Conservation (phyloP, 2,113 vertebrate genomes). For the Eudyptes chrysolophus region DNA sequence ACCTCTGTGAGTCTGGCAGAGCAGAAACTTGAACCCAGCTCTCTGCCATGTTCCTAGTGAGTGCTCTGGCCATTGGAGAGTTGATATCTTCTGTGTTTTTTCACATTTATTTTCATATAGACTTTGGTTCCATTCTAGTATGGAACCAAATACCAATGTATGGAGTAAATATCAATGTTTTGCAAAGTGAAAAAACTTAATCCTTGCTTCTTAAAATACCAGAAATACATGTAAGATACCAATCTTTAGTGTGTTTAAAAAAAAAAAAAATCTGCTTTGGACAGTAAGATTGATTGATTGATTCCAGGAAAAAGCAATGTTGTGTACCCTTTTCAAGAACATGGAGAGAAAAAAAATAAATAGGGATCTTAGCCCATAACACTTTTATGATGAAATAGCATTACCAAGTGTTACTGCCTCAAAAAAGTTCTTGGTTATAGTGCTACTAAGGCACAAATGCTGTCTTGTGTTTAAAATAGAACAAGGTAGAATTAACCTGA, state of each 20-base stretch:
- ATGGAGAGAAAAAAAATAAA: background rate
- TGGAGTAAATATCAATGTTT: background rate
- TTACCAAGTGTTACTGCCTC: background rate
- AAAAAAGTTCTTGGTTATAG: background rate
- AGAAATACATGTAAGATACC: background rate
- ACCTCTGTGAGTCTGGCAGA: background rate
- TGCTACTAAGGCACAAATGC: background rate
- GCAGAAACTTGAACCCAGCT: background rate
- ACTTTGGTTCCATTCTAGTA: background rate
- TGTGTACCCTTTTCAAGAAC: background rate
- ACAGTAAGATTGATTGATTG: background rate
- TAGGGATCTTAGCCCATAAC: background rate
- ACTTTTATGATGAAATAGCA: background rate
- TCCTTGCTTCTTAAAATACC: background rate
- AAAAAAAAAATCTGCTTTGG: background rate
- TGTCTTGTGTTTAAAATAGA: background rate
- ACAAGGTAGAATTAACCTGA: background rate
- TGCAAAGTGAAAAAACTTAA: background rate
- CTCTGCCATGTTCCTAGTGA: background rate
- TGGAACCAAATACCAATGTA: background rate
- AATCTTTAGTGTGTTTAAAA: background rate
- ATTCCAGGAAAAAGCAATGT: background rate
- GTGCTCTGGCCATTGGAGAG: background rate
- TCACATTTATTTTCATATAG: background rate
- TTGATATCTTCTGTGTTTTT: background rate